These are phyloP conservation scores for Oreohelix idahoensis DNA, from an alignment of 1,140 invertebrate species.

Conservation along the genomic window DNA sequence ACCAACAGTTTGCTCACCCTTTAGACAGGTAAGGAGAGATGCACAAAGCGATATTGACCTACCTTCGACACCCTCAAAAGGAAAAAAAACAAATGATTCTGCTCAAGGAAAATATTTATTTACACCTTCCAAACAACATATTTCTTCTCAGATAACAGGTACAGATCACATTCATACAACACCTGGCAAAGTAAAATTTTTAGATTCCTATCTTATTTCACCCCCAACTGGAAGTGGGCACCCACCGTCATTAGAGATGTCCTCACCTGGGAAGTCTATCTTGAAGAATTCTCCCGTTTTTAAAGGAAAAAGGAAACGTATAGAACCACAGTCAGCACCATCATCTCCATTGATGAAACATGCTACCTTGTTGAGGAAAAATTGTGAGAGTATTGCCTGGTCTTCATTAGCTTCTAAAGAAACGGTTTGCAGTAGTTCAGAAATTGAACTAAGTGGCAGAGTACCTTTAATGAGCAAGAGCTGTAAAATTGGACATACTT, in stretches of 20 bases:
- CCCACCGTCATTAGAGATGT: constrained; percentile 14
- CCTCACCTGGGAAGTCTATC: constrained; percentile 30
- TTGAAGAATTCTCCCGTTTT: constrained; percentile 16
- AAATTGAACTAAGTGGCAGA: too few relatives aligned
- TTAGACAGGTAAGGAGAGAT: not conserved
- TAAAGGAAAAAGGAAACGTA: not conserved
- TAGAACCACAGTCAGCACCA: constrained; percentile 5
- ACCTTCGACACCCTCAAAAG: not conserved
- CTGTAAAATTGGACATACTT: too few relatives aligned
- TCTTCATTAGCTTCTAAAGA: too few relatives aligned
- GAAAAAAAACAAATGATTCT: not conserved
- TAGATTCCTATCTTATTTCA: not conserved
- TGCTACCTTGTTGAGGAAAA: too few relatives aligned
- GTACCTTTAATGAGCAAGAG: not conserved
- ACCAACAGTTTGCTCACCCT: not conserved
- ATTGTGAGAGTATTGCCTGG: too few relatives aligned
- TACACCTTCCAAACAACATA: not conserved
- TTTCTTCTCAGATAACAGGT: not conserved
- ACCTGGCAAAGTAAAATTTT: constrained; percentile 34
- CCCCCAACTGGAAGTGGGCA: constrained; percentile 7
- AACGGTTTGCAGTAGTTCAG: too few relatives aligned
- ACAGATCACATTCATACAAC: not conserved
- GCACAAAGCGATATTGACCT: not conserved
- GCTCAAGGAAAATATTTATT: not conserved
- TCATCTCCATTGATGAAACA: too few relatives aligned